phyloP scores from a whole-genome alignment of 2,113 vertebrate species.

The Cnemophilus loriae region DNA sequence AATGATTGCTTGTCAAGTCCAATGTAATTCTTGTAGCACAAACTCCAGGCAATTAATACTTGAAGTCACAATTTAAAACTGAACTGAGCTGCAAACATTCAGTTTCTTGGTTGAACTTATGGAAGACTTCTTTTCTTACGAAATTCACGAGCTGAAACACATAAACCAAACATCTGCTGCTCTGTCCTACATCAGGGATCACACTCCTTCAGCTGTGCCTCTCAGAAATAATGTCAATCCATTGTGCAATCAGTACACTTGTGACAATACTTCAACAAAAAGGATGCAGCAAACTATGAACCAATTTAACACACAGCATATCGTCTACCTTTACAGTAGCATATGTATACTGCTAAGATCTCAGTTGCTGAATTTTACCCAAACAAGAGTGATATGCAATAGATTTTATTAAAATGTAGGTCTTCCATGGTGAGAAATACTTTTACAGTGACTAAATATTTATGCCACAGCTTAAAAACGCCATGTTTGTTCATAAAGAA shows the following conservation, averaged over 20 bases:
- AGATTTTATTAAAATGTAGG: neutral
- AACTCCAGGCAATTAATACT: neutral
- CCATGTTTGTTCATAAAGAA: neutral
- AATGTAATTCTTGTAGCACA: neutral
- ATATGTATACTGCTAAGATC: neutral
- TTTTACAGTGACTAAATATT: neutral
- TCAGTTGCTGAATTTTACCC: neutral
- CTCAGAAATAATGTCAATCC: neutral
- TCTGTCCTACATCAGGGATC: neutral
- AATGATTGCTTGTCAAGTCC: neutral
- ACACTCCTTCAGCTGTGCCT: neutral
- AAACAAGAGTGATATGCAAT: neutral
- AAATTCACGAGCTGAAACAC: neutral
- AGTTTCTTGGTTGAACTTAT: neutral
- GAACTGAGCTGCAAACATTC: neutral
- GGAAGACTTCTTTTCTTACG: neutral
- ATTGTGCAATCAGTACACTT: rapidly evolving
- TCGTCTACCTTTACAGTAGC: neutral
- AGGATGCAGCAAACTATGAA: neutral
- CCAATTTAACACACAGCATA: neutral
- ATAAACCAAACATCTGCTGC: neutral
- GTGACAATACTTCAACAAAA: neutral
- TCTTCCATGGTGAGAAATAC: neutral
- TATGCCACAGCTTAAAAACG: neutral
- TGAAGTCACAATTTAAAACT: neutral